Evolutionary conservation across 2,888 invertebrate species (phyloP), one percentile per base, ranked within the genome.

Genomic region (Abscondita cerata): DNA sequence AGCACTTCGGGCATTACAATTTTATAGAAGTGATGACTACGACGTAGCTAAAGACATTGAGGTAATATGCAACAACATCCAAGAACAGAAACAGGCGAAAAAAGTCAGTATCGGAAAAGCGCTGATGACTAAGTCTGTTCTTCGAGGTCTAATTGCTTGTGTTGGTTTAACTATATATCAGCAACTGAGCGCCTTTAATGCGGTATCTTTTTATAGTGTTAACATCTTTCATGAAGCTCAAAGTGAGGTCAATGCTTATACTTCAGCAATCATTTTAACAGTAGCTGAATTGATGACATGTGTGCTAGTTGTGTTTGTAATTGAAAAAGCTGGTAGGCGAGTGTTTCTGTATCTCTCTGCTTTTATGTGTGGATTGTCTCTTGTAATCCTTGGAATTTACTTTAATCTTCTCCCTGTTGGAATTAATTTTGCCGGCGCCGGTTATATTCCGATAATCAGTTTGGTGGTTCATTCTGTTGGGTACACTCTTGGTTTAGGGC

Each of bases 181-280:
- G 9, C 38, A 38, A 76, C 85, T 90, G 73, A 89, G 89, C 59
- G 92, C 91, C 60, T 85, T 91, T 69, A 91, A 91, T 79, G 91
- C 90, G 0, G 89, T 92, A 65, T 89, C 91, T 69, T 91, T 91
- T 80, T 91, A 90, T 75, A 87, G 90, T 0, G 85, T 85, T 60
- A 82, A 83, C 51, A 91, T 92, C 70, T 91, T 92, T 79, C 70
- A 82, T 47, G 87, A 87, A 1, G 88, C 91, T 8, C 90, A 89
- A 31, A 88, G 87, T 62, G 78, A 85, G n/a, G 80, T 91, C 62
- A 73, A 83, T 66, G 83, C 90, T 0, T 83, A 83, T 6, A 72
- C 87, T 6, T 87, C 90, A 6, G 87, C 92, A 13, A 90, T 93
- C 62, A 84, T 91, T 31, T 87, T 94, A 1, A 91, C 91, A 0